Evolutionary conservation across 1,140 invertebrate genomes (phyloP).

Genomic region (Drosophila ogumai): DNA sequence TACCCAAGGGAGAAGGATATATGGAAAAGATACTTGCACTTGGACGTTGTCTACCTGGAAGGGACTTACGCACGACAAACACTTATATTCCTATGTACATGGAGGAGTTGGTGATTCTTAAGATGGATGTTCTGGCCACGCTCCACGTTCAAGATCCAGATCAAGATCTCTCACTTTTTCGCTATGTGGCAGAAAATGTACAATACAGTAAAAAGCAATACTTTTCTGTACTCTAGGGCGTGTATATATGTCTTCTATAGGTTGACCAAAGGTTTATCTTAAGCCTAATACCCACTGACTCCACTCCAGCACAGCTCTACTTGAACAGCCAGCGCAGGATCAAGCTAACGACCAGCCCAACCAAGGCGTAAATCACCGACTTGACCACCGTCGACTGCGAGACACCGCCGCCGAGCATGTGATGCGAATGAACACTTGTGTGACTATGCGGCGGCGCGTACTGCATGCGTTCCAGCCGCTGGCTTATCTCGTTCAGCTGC

Average conservation of each 20-base stretch:
- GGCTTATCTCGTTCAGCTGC: slow-evolving; percentile 67
- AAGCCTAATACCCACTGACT: slow-evolving; percentile 52
- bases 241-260: slow-evolving; percentile 53
- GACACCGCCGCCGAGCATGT: slow-evolving; percentile 48
- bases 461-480: slow-evolving; percentile 72
- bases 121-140: slow-evolving; percentile 31
- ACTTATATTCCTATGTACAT: slow-evolving; percentile 34
- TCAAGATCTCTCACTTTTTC: background rate
- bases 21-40: slow-evolving; percentile 19
- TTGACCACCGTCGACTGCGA: slow-evolving; percentile 59
- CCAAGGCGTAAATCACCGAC: slow-evolving; percentile 60
- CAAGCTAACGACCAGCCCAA: slow-evolving; percentile 57
- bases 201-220: slow-evolving; percentile 51
- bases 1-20: slow-evolving; percentile 38
- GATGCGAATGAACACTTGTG: slow-evolving; percentile 20
- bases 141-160: background rate
- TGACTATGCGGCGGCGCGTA: slow-evolving; percentile 52
- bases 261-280: slow-evolving; percentile 63
- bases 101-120: slow-evolving; percentile 24
- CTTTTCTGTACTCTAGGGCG: slow-evolving; percentile 32
- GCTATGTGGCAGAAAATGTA: slow-evolving; percentile 10
- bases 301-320: slow-evolving; percentile 40
- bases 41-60: slow-evolving; percentile 26
- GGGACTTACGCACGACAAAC: slow-evolving; percentile 37
- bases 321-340: slow-evolving; percentile 72